phyloP scores from a whole-genome alignment of 1,140 invertebrate genomes.

The Hestina assimilis region DNA sequence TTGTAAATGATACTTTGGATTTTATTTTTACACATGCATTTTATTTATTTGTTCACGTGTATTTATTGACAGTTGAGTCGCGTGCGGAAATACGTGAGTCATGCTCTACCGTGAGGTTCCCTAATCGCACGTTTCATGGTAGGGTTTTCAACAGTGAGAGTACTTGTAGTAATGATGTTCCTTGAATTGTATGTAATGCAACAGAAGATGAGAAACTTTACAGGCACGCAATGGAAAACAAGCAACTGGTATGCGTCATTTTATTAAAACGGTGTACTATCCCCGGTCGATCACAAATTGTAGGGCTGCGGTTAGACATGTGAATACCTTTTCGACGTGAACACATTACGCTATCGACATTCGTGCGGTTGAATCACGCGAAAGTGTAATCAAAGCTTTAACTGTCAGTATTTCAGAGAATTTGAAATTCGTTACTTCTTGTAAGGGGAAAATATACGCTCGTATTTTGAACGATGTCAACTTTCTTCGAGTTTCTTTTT shows the following conservation, averaged over 20 bases:
- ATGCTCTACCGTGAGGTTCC: constrained; percentile 45
- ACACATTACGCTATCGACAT: constrained; percentile 30
- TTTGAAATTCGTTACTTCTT: constrained; percentile 19
- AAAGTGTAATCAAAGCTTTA: constrained; percentile 33
- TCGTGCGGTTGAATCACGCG: constrained; percentile 37
- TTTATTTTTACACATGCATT: constrained; percentile 5
- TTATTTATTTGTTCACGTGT: constrained; percentile 30
- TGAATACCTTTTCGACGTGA: constrained; percentile 35
- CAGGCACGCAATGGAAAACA: constrained; percentile 4
- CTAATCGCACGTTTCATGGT: constrained; percentile 22
- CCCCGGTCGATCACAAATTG: constrained; percentile 37
- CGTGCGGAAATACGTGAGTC: constrained; percentile 59
- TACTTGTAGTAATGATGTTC: background rate
- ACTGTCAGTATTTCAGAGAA: constrained; percentile 11
- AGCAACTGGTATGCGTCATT: constrained; percentile 6
- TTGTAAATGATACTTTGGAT: background rate
- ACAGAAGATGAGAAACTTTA: background rate
- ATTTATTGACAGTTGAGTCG: constrained; percentile 50
- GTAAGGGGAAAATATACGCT: constrained; percentile 5
- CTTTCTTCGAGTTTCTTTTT: constrained; percentile 18
- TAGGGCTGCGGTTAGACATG: constrained; percentile 34
- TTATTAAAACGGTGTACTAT: constrained; percentile 21
- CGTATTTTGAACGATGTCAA: constrained; percentile 12
- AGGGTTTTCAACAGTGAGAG: background rate
- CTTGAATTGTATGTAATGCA: background rate